These are phyloP conservation scores for Caenorhabditis sp. DNA, from an alignment of 2,888 invertebrate genomes.

Conservation along the genomic window DNA sequence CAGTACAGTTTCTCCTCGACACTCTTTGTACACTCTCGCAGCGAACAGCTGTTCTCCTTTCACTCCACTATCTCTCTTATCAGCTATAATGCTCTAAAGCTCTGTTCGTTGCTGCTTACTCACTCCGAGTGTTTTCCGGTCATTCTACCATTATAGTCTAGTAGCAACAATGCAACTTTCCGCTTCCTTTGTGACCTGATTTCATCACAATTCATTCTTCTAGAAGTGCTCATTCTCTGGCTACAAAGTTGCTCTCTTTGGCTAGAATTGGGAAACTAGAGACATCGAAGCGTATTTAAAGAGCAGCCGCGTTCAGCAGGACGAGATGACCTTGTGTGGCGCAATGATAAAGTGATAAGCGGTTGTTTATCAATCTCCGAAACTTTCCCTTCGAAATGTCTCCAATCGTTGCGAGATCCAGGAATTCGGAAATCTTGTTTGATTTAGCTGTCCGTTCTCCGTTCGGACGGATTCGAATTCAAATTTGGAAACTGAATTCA, in stretches of 20 bases:
- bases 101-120: constrained; percentile 7
- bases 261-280: constrained; percentile 18
- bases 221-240: constrained; percentile 4
- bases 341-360: constrained; percentile 3
- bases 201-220: constrained; percentile 18
- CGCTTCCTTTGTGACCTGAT: not conserved
- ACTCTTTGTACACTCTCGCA: not conserved
- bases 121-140: not conserved
- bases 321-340: not conserved
- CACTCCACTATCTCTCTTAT: not conserved
- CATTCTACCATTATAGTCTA: constrained; percentile 29
- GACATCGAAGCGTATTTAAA: constrained; percentile 21
- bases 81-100: constrained; percentile 42
- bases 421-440: not conserved
- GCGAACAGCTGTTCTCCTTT: constrained; percentile 6
- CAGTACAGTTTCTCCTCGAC: no score
- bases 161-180: not conserved
- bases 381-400: constrained; percentile 26
- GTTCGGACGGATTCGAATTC: no score
- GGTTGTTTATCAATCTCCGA: constrained; percentile 39
- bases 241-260: not conserved
- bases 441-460: no score
- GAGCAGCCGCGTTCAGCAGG: not conserved
- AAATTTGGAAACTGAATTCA: not conserved
- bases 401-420: not conserved